Conservation (phyloP, 2,797 vertebrate genomes). For the Podargus strigoides region DNA sequence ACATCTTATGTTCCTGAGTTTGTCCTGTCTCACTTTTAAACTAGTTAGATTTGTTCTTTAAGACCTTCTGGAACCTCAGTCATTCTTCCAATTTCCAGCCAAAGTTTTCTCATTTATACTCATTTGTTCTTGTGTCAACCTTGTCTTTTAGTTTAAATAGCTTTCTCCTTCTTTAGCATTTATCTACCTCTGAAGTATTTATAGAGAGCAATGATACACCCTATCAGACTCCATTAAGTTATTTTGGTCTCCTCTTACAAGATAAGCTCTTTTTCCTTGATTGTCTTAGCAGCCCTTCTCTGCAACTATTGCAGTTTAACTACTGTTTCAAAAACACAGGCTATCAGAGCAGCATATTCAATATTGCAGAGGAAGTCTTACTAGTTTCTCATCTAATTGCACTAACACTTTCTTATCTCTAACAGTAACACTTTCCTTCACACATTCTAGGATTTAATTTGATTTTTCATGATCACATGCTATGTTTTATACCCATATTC, state of each 20-base stretch:
- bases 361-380: background rate
- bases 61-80: background rate
- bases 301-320: conserved; percentile 41
- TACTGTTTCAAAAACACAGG: conserved; percentile 14
- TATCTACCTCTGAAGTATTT: conserved; percentile 63
- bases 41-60: background rate
- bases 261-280: conserved; percentile 34
- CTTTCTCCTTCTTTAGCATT: conserved; percentile 32
- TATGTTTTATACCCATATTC: background rate
- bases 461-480: background rate
- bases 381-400: background rate
- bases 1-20: background rate
- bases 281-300: conserved; percentile 2
- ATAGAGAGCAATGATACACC: conserved; percentile 47
- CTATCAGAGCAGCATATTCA: background rate
- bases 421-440: background rate
- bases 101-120: conserved; percentile 33
- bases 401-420: conserved; percentile 20
- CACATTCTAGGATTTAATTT: background rate
- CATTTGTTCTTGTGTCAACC: conserved; percentile 55
- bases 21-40: conserved; percentile 1
- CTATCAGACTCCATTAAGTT: conserved; percentile 51
- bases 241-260: conserved; percentile 44
- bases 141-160: conserved; percentile 54
- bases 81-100: background rate